A percentile compares a stretch with the other conserved stretches of the same genome.
Evolutionary conservation across 2,797 vertebrate genomes (phyloP).

Genomic region (Garrulus glandarius): DNA sequence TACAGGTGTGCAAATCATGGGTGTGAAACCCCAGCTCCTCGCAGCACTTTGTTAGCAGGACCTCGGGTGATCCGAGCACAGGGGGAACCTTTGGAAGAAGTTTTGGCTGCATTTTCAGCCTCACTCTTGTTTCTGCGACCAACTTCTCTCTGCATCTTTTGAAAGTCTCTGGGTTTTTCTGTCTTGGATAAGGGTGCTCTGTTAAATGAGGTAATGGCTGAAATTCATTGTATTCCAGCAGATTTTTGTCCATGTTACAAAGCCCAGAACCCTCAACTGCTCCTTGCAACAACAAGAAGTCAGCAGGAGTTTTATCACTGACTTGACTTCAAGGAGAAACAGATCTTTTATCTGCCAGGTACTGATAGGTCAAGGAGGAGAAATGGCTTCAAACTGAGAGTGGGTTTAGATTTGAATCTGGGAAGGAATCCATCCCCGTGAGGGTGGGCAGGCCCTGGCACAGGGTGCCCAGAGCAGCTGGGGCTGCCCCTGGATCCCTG

Average conservation of each 20-base stretch:
- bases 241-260: not conserved
- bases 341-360: not conserved
- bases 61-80: not conserved
- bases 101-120: not conserved
- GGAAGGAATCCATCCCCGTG: not conserved
- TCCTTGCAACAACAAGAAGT: not conserved
- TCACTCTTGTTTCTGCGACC: not conserved
- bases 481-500: not conserved
- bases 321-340: not conserved
- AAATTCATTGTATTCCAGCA: not conserved
- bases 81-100: not conserved
- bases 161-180: not conserved
- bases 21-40: not conserved
- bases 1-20: fast-evolving
- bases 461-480: not conserved
- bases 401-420: not conserved
- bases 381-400: not conserved
- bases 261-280: not conserved
- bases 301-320: not conserved
- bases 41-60: fast-evolving
- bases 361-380: not conserved
- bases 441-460: not conserved
- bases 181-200: not conserved
- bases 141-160: not conserved
- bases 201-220: not conserved